Evolutionary conservation across 1,140 invertebrate genomes (phyloP), one percentile per base, ranked within the genome.

Genomic region (Lineus longissimus): DNA sequence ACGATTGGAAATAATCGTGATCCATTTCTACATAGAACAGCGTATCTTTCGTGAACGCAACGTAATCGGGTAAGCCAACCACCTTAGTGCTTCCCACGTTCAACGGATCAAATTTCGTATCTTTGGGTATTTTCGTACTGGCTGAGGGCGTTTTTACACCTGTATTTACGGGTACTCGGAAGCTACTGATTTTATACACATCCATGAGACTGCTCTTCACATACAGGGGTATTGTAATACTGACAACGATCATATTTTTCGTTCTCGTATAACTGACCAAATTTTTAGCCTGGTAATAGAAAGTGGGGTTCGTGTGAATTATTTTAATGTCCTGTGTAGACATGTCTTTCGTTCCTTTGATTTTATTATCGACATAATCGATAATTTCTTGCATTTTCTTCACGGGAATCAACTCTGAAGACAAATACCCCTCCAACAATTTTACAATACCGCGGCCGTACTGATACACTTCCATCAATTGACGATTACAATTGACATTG

Each of bases 261-360:
- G 40, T 43, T 43, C 40, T 43, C 11, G 40, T 43, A 43, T 43
- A 43, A 43, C 40, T 43, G 19, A 43, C 40, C 40, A 43, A 43
- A 43, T 43, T 43, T 43, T 43, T 43, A 19, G 40, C 40, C 40
- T 43, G 40, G 40, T 43, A 43, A 43, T 43, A 43, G 40, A 43
- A 43, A 43, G 11, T 43, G 40, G 40, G 40, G 40, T 43, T 43
- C 40, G 11, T 43, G 40, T 43, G 40, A 43, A 43, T 43, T 43
- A 43, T 43, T 43, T 43, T 11, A 19, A 43, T 43, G 40, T 43
- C 40, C 19, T 43, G 40, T 13, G 40, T 13, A 43, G 40, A 43
- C 40, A 43, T 13, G 19, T 43, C 40, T 43, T 43, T 43, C 40
- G 40, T 43, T 13, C 40, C 40, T 19, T 43, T 43, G 40, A 43